These are phyloP conservation scores for Rissa tridactyla DNA, from an alignment of 2,113 vertebrate species.

Conservation along the genomic window DNA sequence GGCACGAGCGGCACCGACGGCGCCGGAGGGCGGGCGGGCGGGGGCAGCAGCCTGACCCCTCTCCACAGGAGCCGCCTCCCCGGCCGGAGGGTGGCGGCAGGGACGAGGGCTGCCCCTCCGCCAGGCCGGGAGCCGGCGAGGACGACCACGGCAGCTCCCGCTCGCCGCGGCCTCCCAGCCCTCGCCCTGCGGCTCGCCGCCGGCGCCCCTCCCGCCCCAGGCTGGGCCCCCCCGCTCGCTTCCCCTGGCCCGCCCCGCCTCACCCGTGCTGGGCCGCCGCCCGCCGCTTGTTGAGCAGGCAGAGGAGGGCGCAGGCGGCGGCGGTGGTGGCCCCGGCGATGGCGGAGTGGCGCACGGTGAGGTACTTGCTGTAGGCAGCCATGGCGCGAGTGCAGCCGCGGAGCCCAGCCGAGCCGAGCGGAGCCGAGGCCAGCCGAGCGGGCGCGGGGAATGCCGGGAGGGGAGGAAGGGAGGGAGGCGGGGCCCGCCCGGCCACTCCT, in stretches of 20 bases:
- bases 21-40: no score
- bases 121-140: background rate
- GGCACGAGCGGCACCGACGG: accelerated
- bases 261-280: slow-evolving; percentile 73
- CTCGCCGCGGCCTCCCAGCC: background rate
- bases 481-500: background rate
- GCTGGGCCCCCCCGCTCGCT: background rate
- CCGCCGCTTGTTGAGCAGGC: slow-evolving; percentile 77
- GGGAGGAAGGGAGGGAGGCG: background rate
- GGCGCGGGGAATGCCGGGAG: slow-evolving; percentile 63
- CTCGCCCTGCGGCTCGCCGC: background rate
- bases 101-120: no score
- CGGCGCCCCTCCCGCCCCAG: background rate
- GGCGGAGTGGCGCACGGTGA: slow-evolving; percentile 86
- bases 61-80: background rate
- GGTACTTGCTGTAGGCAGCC: slow-evolving; percentile 89
- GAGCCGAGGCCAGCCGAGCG: background rate
- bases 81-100: accelerated
- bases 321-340: slow-evolving; percentile 83
- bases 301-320: slow-evolving; percentile 79
- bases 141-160: background rate
- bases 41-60: background rate
- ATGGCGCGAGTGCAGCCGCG: slow-evolving; percentile 64
- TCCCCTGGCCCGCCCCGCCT: background rate
- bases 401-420: background rate